Evolutionary conservation across 1,140 invertebrate genomes (phyloP).

Genomic region (Scaptomyza graminum): DNA sequence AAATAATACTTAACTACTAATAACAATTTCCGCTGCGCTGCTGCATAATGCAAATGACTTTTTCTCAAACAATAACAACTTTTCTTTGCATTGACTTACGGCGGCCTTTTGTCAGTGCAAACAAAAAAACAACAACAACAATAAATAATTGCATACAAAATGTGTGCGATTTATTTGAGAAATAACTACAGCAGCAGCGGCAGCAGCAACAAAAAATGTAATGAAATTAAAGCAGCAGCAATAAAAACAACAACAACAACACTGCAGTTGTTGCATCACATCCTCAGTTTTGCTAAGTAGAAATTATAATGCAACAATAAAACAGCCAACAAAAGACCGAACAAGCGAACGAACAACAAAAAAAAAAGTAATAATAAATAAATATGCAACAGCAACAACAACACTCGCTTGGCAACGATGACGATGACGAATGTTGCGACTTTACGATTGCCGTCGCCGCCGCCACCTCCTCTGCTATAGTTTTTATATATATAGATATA

Average conservation of each 20-base stretch:
- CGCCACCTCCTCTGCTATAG: slow-evolving; percentile 47
- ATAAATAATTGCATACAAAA: slow-evolving; percentile 76
- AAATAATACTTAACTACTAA: slow-evolving; percentile 61
- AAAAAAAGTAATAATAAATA: slow-evolving; percentile 58
- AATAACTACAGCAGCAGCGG: slow-evolving; percentile 59
- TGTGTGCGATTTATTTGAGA: slow-evolving; percentile 79
- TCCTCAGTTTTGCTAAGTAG: slow-evolving; percentile 73
- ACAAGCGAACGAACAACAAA: slow-evolving; percentile 18
- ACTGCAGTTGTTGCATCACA: slow-evolving; percentile 64
- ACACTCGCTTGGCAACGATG: slow-evolving; percentile 33
- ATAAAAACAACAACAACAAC: slow-evolving; percentile 1
- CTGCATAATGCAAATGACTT: slow-evolving; percentile 78
- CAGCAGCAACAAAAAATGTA: slow-evolving; percentile 52
- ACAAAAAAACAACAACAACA: slow-evolving; percentile 36
- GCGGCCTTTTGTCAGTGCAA: slow-evolving; percentile 49
- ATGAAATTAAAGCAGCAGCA: slow-evolving; percentile 72
- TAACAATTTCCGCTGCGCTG: slow-evolving; percentile 75
- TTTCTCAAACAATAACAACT: slow-evolving; percentile 58
- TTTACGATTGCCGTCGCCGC: slow-evolving; percentile 8
- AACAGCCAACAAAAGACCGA: slow-evolving; percentile 60
- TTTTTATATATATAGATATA: slow-evolving; percentile 44
- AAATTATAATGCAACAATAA: slow-evolving; percentile 79
- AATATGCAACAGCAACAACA: slow-evolving; percentile 45
- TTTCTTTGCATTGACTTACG: slow-evolving; percentile 75
- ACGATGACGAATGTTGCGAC: slow-evolving; percentile 60